Conservation (phyloP, 2,888 invertebrate species). For the Cheilosia vernalis region DNA sequence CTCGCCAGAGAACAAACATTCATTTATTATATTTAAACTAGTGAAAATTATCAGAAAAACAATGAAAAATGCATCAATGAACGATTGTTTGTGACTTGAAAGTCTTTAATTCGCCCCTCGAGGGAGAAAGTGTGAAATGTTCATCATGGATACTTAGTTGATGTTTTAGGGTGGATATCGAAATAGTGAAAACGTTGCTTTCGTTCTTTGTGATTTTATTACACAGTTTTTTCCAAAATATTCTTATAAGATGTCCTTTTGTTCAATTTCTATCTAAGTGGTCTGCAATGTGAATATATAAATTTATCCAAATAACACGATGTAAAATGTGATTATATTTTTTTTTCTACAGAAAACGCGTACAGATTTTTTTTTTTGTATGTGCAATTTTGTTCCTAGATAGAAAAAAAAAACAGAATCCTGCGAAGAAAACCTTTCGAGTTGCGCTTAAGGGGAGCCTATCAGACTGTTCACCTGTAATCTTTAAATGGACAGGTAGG, state of each 20-base stretch:
- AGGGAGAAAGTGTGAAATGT: constrained; percentile 67
- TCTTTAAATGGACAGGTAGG: constrained; percentile 75
- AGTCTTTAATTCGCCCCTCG: constrained; percentile 27
- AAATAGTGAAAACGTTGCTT: constrained; percentile 60
- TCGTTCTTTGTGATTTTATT: constrained; percentile 67
- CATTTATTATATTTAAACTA: constrained; percentile 54
- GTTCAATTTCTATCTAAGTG: constrained; percentile 41
- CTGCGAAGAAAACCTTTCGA: constrained; percentile 55
- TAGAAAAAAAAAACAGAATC: constrained; percentile 52
- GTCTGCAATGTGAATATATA: constrained; percentile 59
- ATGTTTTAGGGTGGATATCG: constrained; percentile 75
- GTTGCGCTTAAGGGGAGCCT: constrained; percentile 65
- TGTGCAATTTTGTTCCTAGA: constrained; percentile 69
- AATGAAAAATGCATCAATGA: constrained; percentile 59
- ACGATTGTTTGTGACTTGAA: constrained; percentile 39
- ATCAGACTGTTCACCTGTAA: constrained; percentile 69
- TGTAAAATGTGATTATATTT: constrained; percentile 70
- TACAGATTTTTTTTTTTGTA: constrained; percentile 64
- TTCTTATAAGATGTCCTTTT: constrained; percentile 71
- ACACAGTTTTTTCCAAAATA: constrained; percentile 55
- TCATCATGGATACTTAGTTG: constrained; percentile 72
- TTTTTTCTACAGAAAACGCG: constrained; percentile 50
- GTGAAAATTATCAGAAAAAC: constrained; percentile 41
- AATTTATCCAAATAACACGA: constrained; percentile 37
- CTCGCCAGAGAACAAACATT: constrained; percentile 67